A percentile compares a stretch with the other conserved stretches of the same genome.
Conservation (phyloP, 2,113 vertebrate genomes). For the Syrrhaptes paradoxus region DNA sequence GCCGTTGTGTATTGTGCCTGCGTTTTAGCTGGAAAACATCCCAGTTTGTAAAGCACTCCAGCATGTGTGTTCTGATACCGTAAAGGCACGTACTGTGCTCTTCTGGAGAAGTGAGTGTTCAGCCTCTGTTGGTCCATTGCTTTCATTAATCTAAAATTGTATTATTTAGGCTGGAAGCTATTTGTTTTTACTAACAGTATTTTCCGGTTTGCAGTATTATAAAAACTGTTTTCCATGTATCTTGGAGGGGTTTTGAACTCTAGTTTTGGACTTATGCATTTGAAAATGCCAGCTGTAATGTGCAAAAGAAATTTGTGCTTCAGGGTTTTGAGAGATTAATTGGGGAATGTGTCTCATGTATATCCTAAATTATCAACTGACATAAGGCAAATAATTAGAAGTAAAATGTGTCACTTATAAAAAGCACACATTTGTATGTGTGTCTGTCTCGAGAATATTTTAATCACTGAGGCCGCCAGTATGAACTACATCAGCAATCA, state of each 20-base stretch:
- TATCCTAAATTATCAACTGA: constrained; percentile 9
- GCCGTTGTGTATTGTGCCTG: accelerated
- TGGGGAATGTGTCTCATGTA: constrained; percentile 12
- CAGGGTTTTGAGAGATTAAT: constrained; percentile 10
- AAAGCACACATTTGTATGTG: not conserved
- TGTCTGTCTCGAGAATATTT: not conserved
- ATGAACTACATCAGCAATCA: not conserved
- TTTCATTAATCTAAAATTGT: not conserved
- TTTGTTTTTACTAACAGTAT: not conserved
- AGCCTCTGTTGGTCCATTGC: not conserved
- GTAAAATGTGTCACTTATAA: not conserved
- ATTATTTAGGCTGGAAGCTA: not conserved
- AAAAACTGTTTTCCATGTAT: not conserved
- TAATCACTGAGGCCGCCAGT: not conserved
- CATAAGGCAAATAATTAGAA: constrained; percentile 52
- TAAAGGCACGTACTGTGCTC: not conserved
- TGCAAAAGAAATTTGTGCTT: not conserved
- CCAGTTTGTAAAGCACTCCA: not conserved
- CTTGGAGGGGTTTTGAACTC: not conserved
- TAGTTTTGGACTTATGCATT: not conserved
- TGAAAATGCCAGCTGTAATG: constrained; percentile 2
- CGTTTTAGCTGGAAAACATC: not conserved
- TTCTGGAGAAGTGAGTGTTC: not conserved
- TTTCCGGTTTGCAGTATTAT: not conserved
- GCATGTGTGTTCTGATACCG: not conserved